These are phyloP conservation scores for Uria lomvia DNA, from an alignment of 2,113 vertebrate genomes.

Conservation along the genomic window DNA sequence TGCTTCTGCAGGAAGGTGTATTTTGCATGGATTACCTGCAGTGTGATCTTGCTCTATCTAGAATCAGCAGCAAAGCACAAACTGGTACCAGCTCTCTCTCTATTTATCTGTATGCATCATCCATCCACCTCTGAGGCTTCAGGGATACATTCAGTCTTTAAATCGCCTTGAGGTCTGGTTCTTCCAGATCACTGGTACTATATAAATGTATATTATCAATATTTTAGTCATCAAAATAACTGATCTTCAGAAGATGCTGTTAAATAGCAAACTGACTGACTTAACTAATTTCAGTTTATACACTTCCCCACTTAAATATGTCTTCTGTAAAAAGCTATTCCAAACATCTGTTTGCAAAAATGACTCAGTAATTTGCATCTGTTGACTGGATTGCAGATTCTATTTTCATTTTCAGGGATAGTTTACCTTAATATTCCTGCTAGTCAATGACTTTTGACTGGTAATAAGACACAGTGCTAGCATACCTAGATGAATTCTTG, in stretches of 20 bases:
- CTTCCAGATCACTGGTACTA: neutral
- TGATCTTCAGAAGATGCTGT: neutral
- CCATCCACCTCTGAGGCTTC: neutral
- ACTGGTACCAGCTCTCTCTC: neutral
- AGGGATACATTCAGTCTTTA: neutral
- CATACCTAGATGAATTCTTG: neutral
- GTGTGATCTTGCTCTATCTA: neutral
- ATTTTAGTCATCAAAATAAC: neutral
- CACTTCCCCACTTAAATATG: neutral
- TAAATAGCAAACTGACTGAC: neutral
- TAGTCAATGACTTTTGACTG: conserved; percentile 4
- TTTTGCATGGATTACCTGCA: neutral
- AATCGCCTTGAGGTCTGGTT: neutral
- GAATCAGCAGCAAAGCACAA: neutral
- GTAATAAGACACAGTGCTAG: neutral
- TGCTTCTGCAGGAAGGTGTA: neutral
- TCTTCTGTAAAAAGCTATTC: conserved; percentile 2
- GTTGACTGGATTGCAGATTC: conserved; percentile 9
- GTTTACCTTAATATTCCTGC: conserved; percentile 9
- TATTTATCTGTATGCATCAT: neutral
- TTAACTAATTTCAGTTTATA: neutral
- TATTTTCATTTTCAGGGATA: neutral
- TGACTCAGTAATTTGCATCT: conserved; percentile 29
- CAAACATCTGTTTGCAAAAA: conserved; percentile 28
- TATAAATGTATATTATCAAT: neutral